A percentile compares a stretch with the other conserved stretches of the same genome.
Evolutionary conservation across 2,113 vertebrate species (phyloP).

Genomic region (Pampusana beccarii): DNA sequence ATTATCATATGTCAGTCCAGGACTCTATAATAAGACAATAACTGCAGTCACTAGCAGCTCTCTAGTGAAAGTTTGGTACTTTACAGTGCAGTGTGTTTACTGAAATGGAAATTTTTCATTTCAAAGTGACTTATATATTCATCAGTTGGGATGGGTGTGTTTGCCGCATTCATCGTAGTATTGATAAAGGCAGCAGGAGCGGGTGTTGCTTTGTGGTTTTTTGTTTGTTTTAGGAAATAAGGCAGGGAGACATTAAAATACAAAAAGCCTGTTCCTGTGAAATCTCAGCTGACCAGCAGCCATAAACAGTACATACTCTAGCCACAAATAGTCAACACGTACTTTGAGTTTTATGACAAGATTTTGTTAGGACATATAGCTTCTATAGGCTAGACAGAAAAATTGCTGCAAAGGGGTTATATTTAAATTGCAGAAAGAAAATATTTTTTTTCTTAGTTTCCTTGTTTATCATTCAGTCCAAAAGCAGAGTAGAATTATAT

Average conservation of each 20-base stretch:
- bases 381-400: neutral
- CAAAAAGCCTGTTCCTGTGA: neutral
- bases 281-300: neutral
- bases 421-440: neutral
- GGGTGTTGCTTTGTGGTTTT: neutral
- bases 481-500: neutral
- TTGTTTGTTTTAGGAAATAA: neutral
- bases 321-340: neutral
- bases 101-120: constrained; percentile 25
- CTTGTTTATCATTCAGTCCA: neutral
- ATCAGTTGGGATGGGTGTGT: neutral
- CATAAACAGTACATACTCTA: too few relatives aligned
- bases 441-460: neutral
- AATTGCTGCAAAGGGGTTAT: neutral
- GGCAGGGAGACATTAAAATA: neutral
- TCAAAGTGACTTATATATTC: neutral
- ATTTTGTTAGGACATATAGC: neutral
- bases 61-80: neutral
- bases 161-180: neutral
- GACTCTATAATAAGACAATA: neutral
- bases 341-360: neutral
- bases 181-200: neutral
- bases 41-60: neutral
- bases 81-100: neutral
- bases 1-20: neutral